A percentile compares a stretch with the other conserved stretches of the same genome.
Conservation (phyloP, 2,888 invertebrate genomes). For the Drosophila longiperda region DNA sequence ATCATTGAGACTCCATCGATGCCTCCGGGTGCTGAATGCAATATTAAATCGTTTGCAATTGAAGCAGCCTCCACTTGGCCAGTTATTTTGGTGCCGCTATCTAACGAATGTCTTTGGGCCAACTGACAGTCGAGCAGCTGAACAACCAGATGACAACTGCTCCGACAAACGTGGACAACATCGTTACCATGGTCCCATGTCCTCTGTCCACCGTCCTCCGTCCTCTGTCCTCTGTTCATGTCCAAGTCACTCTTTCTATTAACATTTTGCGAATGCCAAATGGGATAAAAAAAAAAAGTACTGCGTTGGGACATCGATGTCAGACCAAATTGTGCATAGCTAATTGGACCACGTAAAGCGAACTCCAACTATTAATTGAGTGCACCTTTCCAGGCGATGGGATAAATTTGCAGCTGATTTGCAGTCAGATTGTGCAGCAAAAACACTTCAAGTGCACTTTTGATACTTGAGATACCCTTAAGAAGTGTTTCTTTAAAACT, state of each 20-base stretch:
- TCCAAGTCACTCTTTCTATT: conserved; percentile 36
- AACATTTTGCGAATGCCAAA: conserved; percentile 55
- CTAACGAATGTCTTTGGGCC: conserved; percentile 37
- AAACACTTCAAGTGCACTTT: background rate
- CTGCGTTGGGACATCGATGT: conserved; percentile 31
- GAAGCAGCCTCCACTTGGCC: conserved; percentile 29
- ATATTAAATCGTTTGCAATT: conserved; percentile 42
- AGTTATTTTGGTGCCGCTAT: conserved; percentile 31
- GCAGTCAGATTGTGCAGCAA: conserved; percentile 3
- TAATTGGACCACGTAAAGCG: conserved; percentile 59
- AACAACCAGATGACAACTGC: conserved; percentile 50
- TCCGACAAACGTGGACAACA: conserved; percentile 49
- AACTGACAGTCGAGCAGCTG: conserved; percentile 32
- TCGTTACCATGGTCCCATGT: conserved; percentile 27
- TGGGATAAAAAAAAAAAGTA: conserved; percentile 23
- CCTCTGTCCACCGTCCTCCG: conserved; percentile 9
- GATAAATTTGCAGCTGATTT: conserved; percentile 9
- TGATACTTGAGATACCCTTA: background rate
- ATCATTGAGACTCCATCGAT: conserved; percentile 16
- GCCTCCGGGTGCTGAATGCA: conserved; percentile 46
- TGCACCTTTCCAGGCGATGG: conserved; percentile 26
- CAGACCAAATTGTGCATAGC: conserved; percentile 43
- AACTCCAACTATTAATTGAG: conserved; percentile 50
- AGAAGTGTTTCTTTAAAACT: background rate
- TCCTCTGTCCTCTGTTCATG: conserved; percentile 1